Evolutionary conservation across 2,113 vertebrate genomes (phyloP), one percentile per base, ranked within the genome.

Genomic region (Drymodes brunneopygia): DNA sequence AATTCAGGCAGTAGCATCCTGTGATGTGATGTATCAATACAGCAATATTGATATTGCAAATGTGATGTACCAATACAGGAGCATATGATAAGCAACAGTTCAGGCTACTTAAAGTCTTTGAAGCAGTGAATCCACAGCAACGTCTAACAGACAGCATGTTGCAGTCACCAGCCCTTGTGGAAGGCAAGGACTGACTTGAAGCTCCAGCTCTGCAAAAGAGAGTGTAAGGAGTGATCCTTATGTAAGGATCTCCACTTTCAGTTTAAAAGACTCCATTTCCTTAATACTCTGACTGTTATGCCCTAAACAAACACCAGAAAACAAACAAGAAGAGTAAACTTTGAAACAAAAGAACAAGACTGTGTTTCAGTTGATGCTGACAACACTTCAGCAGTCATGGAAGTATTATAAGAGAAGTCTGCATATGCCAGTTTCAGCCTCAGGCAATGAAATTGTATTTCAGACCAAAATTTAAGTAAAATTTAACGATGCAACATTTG

Each of bases 11-110:
- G 62, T 58, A 87, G 56, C 83, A 74, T 65, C 81, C 56, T 13
- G 69, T 95, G 89, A 81, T 73, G 66, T 27, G 45, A 71, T 86
- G 40, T 79, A 71, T 75, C 85, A n/a, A n/a, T n/a, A n/a, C n/a
- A n/a, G n/a, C n/a, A n/a, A n/a, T n/a, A n/a, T n/a, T n/a, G n/a
- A n/a, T n/a, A n/a, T n/a, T n/a, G n/a, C n/a, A n/a, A n/a, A n/a
- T n/a, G n/a, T n/a, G n/a, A n/a, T n/a, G n/a, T n/a, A n/a, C n/a
- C 38, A 66, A 58, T 12, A 42, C 33, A 81, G 44, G 38, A 44
- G 64, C 15, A 50, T 14, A 58, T 9, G 25, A 57, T 22, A 79
- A 81, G n/a, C 50, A 88, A 60, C 28, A 83, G 11, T 17, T 51
- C 9, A 8, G 1, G 1, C 15, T 36, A 9, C 60, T 71, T 51